A percentile compares a stretch with the other conserved stretches of the same genome.
These are phyloP conservation scores for Pseudomyrmex gracilis DNA, from an alignment of 1,140 invertebrate genomes.

Conservation along the genomic window DNA sequence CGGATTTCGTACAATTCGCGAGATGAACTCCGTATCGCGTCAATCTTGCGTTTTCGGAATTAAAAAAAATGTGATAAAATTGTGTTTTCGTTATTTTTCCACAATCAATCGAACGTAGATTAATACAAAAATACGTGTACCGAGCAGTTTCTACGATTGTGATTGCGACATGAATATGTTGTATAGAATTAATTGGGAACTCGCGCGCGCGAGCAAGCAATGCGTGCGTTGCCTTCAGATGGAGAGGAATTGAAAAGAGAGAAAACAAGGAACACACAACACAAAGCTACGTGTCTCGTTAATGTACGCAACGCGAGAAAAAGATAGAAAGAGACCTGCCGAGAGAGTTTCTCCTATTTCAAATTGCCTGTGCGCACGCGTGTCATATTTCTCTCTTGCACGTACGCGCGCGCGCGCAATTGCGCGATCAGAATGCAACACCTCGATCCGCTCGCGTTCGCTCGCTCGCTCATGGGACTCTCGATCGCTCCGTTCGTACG, in stretches of 20 bases:
- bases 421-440: slow-evolving; percentile 68
- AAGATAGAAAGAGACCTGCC: neutral
- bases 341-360: slow-evolving; percentile 69
- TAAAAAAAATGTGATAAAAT: no score
- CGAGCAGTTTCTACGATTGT: no score
- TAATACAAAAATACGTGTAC: no score
- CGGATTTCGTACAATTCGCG: slow-evolving; percentile 3
- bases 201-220: slow-evolving; percentile 14
- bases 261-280: no score
- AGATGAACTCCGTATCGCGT: neutral
- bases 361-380: slow-evolving; percentile 70
- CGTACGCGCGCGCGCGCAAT: slow-evolving; percentile 54
- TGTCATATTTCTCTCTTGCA: slow-evolving; percentile 72
- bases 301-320: neutral
- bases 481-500: slow-evolving; percentile 38
- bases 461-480: slow-evolving; percentile 66
- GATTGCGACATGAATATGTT: no score
- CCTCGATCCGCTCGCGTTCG: slow-evolving; percentile 61
- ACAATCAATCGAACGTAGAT: no score
- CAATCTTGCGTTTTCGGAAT: neutral
- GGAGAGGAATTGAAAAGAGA: neutral
- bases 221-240: neutral
- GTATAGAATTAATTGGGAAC: no score
- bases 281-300: neutral
- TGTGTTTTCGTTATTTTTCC: no score